phyloP scores from a whole-genome alignment of 2,113 vertebrate species.

The Meles meles region DNA sequence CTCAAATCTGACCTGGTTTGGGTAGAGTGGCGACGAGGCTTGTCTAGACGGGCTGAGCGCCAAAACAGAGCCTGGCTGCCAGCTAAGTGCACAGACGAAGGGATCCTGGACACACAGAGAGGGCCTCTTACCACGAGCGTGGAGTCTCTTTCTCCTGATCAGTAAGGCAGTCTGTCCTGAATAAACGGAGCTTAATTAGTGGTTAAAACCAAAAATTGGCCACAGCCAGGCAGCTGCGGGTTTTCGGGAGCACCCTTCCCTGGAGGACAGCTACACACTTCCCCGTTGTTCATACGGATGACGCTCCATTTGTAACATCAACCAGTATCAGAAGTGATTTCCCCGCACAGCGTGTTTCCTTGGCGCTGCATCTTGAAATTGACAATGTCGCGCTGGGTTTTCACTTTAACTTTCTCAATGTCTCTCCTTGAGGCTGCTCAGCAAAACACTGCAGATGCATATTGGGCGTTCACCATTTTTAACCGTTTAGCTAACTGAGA shows the following conservation, averaged over 20 bases:
- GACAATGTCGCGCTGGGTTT: background rate
- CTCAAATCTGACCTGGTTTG: background rate
- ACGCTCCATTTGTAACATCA: fast-evolving
- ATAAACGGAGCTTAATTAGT: background rate
- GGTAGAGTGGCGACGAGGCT: background rate
- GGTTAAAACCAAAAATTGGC: background rate
- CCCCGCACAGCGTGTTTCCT: background rate
- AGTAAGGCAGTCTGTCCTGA: background rate
- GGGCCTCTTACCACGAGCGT: background rate
- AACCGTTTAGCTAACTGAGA: background rate
- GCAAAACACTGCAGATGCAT: background rate
- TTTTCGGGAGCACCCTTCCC: background rate
- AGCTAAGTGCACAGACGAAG: fast-evolving
- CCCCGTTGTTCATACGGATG: fast-evolving
- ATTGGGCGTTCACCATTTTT: background rate
- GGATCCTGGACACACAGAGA: fast-evolving
- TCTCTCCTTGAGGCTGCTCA: background rate
- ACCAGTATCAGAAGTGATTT: background rate
- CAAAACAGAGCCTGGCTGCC: fast-evolving
- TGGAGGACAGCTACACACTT: background rate
- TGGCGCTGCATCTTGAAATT: background rate
- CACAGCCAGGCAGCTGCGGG: background rate
- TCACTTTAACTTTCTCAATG: background rate
- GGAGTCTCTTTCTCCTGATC: background rate
- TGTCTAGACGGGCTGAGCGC: background rate